These are phyloP conservation scores for Sinotaia quadrata DNA, from an alignment of 2,888 invertebrate genomes.

Conservation along the genomic window DNA sequence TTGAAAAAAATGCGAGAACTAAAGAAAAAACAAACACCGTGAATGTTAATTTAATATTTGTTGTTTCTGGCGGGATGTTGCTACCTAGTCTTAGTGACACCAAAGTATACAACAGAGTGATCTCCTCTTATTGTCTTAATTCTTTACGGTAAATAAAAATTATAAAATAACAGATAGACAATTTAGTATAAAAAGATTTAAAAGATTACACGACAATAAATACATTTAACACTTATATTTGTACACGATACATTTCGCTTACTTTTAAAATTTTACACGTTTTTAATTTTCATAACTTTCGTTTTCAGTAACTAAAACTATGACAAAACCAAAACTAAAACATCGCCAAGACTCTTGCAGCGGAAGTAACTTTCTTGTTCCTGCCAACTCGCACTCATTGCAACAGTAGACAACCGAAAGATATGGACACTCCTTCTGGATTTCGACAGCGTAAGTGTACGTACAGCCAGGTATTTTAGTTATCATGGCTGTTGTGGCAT, in stretches of 20 bases:
- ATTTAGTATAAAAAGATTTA: no score
- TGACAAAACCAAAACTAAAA: neutral
- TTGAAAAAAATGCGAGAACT: no score
- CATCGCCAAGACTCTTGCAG: neutral
- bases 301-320: neutral
- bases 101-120: no score
- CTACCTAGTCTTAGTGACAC: no score
- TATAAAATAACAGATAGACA: no score
- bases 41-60: no score
- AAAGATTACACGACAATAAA: no score
- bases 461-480: constrained; percentile 13
- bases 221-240: no score
- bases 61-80: no score
- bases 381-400: constrained; percentile 14
- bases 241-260: neutral
- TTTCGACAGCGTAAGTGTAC: constrained; percentile 55
- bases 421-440: constrained; percentile 53
- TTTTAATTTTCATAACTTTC: neutral
- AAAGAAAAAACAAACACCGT: no score
- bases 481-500: neutral
- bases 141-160: no score
- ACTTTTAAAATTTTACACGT: neutral
- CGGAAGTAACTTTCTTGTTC: constrained; percentile 17
- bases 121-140: no score
- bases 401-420: neutral